phyloP scores from a whole-genome alignment of 2,797 vertebrate genomes.

The Loris lydekkerianus region DNA sequence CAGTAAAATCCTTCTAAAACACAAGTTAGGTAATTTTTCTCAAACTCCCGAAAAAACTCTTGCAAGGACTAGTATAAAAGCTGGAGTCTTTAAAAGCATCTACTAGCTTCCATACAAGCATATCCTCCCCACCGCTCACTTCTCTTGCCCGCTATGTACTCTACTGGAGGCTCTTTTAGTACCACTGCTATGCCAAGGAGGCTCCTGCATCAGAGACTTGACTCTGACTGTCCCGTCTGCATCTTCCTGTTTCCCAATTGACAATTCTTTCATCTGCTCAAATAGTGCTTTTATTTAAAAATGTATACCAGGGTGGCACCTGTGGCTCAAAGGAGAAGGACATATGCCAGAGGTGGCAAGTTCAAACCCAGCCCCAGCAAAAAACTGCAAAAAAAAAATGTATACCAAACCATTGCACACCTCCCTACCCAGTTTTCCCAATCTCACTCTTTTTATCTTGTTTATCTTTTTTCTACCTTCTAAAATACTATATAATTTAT shows the following conservation, averaged over 20 bases:
- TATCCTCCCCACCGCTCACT: not conserved
- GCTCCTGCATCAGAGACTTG: not conserved
- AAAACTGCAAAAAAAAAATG: not conserved
- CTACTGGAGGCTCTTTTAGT: not conserved
- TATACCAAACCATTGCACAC: not conserved
- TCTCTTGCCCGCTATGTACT: not conserved
- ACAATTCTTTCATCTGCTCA: not conserved
- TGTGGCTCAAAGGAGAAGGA: too few species aligned
- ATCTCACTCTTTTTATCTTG: not conserved
- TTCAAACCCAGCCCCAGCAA: too few species aligned
- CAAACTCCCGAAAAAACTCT: not conserved
- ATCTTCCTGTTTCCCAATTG: not conserved
- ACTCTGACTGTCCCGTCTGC: not conserved
- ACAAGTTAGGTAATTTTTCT: not conserved
- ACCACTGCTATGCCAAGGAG: not conserved
- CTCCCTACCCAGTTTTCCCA: not conserved
- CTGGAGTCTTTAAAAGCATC: not conserved
- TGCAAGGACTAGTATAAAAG: not conserved
- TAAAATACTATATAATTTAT: not conserved
- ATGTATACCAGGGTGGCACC: not conserved
- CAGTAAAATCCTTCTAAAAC: not conserved
- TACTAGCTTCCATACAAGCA: not conserved
- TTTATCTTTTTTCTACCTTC: not conserved
- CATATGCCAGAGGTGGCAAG: too few species aligned
- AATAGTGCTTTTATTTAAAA: constrained; percentile 30